Base-by-base conservation (phyloP, 2,888 invertebrate species). In the Mystacides longicornis region DNA sequence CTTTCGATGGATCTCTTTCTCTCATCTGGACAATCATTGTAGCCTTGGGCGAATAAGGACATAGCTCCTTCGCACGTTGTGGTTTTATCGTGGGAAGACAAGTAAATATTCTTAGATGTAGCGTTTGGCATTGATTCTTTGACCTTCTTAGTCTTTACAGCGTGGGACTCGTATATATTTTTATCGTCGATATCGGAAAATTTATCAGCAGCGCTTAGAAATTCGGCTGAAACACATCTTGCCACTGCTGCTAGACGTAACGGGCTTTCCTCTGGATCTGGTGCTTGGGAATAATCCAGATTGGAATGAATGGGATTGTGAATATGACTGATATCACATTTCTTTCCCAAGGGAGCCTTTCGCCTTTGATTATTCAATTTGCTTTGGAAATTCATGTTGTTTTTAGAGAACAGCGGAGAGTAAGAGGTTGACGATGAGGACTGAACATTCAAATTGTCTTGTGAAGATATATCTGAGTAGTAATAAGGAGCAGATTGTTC, bases 401-500 rank as follows among this genome's bases (percentile, higher is more conserved):
- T 78, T 60, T 76, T 66, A 60, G 68, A 77, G 64, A 75, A 75
- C 55, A 74, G 73, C 52, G 72, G 71, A 52, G 73, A 71, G 37
- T 37, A 37, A 3, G 37, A 37, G 48, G 75, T 37, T n/a, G 52
- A 49, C 22, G 46, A 16, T 2, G 52, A 50, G 20, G 51, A 45
- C 5, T 54, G 31, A 52, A 74, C 64, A 63, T 78, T 76, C 56
- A 78, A 73, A 62, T 78, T 75, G 60, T 77, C 77, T 64, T 77
- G 77, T 2, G 77, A 73, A 63, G 75, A 83, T 50, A 83, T 75
- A 69, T 93, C 92, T 0, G 92, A 90, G 68, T 92, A 92, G 66
- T 92, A 92, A 66, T 92, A 92, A 0, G 92, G 91, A 27, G 89
- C 89, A 54, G 84, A 81, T 59, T 85, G 83, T 61, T 83, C 83